Conservation (phyloP, 2,113 vertebrate genomes). For the Epinephelus lanceolatus region DNA sequence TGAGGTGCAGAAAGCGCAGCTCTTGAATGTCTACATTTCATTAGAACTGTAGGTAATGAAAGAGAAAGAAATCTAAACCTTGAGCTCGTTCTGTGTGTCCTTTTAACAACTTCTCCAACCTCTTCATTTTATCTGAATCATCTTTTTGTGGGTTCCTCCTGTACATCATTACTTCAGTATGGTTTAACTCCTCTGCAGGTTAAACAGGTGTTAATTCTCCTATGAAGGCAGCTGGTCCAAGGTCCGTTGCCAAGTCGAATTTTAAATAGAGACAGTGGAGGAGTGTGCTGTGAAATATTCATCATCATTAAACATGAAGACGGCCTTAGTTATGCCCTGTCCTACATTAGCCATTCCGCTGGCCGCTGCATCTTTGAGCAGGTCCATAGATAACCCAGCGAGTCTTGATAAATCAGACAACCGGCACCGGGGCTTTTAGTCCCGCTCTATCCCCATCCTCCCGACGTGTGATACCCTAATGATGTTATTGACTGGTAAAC, state of each 20-base stretch:
- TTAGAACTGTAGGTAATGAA: not conserved
- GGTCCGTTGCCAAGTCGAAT: constrained; percentile 36
- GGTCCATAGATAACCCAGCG: not conserved
- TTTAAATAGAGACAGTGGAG: constrained; percentile 37
- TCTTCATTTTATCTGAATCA: not conserved
- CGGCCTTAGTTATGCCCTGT: constrained; percentile 33
- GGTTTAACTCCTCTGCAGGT: constrained; percentile 27
- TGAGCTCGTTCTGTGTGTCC: not conserved
- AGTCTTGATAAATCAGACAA: constrained; percentile 24
- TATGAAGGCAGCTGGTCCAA: constrained; percentile 15
- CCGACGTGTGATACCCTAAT: not conserved
- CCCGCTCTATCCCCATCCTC: not conserved
- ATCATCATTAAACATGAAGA: constrained; percentile 68
- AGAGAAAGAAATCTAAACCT: not conserved
- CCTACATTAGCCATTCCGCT: constrained; percentile 62
- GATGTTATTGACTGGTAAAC: not conserved
- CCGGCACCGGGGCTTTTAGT: not conserved
- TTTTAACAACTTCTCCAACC: not conserved
- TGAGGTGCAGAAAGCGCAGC: not conserved
- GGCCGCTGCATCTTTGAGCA: constrained; percentile 48
- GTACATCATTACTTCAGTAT: constrained; percentile 11
- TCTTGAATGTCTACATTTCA: not conserved
- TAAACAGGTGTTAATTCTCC: constrained; percentile 60
- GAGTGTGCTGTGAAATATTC: constrained; percentile 68
- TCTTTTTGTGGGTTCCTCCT: not conserved